phyloP scores from a whole-genome alignment of 2,113 vertebrate genomes.

The Dipodomys ordii region DNA sequence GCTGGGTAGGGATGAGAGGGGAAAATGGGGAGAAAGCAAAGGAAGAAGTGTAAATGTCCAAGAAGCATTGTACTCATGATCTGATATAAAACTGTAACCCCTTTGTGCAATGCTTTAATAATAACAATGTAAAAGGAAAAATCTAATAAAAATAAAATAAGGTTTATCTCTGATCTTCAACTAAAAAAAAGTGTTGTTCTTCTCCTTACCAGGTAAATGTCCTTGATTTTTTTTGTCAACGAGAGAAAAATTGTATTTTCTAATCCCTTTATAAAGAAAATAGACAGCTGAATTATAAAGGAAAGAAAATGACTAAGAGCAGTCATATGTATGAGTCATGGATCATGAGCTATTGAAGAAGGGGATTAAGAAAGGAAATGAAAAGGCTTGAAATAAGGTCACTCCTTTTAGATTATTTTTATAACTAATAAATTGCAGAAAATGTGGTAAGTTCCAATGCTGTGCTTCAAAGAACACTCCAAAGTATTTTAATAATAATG shows the following conservation, averaged over 20 bases:
- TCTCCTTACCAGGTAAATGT: not conserved
- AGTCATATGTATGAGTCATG: constrained; percentile 49
- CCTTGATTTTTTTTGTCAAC: not conserved
- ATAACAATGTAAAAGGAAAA: no score
- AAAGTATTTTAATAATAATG: constrained; percentile 10
- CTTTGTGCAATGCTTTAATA: no score
- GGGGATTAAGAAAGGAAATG: constrained; percentile 35
- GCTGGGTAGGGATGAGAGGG: no score
- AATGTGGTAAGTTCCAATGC: constrained; percentile 41
- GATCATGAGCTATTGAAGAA: constrained; percentile 48
- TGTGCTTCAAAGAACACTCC: constrained; percentile 26
- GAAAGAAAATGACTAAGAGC: constrained; percentile 56
- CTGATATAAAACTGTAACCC: no score
- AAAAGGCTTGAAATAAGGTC: constrained; percentile 51
- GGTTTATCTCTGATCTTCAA: no score
- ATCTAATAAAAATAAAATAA: no score
- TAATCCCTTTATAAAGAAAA: constrained; percentile 51
- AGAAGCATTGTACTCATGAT: no score
- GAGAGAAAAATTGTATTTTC: constrained; percentile 20
- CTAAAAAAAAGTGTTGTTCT: no score
- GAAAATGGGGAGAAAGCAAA: no score
- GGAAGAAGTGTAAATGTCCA: no score
- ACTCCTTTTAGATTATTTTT: constrained; percentile 61
- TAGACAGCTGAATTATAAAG: constrained; percentile 33
- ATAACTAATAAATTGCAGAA: constrained; percentile 55